Evolutionary conservation across 2,888 invertebrate species (phyloP).

Genomic region (Acholoe squamosa): DNA sequence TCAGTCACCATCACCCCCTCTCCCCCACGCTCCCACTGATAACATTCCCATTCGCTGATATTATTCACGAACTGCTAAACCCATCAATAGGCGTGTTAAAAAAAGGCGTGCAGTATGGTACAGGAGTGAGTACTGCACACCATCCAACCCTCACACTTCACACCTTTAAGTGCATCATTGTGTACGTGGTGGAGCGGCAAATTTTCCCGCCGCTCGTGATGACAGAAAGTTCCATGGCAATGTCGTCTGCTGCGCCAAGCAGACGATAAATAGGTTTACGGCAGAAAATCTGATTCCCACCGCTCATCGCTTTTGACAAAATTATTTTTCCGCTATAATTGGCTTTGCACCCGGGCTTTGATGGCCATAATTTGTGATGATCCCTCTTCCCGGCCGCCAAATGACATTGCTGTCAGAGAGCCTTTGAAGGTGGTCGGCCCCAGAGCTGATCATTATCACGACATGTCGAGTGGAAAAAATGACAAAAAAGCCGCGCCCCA

Average conservation of each 20-base stretch:
- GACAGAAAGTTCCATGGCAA: neutral
- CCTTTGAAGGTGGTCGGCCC: slow-evolving; percentile 47
- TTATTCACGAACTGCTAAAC: slow-evolving; percentile 37
- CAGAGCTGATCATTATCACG: slow-evolving; percentile 57
- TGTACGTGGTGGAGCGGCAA: neutral
- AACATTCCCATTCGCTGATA: slow-evolving; percentile 48
- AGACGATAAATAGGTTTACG: slow-evolving; percentile 35
- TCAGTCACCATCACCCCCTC: slow-evolving; percentile 48
- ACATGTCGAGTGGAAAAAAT: slow-evolving; percentile 62
- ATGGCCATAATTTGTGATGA: slow-evolving; percentile 59
- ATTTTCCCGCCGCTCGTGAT: neutral
- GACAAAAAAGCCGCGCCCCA: slow-evolving; percentile 55
- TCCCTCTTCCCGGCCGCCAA: slow-evolving; percentile 36
- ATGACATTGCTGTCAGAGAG: slow-evolving; percentile 47
- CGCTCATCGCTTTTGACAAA: slow-evolving; percentile 59
- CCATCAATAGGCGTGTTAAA: neutral
- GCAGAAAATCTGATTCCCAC: slow-evolving; percentile 52
- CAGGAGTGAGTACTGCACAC: neutral
- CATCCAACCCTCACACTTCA: neutral
- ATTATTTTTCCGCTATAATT: slow-evolving; percentile 60
- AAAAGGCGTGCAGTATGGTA: neutral
- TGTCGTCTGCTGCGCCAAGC: neutral
- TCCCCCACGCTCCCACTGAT: neutral
- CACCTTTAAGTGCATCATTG: slow-evolving; percentile 22
- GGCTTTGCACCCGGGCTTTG: slow-evolving; percentile 59